Conservation (phyloP, 2,888 invertebrate species). For the Creontiades dilutus region DNA sequence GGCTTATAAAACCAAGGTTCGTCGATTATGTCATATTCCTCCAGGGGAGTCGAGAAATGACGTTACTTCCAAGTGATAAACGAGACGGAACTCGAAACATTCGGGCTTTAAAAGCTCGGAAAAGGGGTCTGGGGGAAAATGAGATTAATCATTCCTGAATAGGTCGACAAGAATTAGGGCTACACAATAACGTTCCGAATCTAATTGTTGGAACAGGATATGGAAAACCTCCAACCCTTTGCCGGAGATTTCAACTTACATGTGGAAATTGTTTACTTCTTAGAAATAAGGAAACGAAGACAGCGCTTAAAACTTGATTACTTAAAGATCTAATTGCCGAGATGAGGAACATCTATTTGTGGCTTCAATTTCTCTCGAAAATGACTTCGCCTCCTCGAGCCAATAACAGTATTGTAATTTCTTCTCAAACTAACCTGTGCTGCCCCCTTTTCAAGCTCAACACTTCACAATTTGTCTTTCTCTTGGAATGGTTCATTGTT, state of each 20-base stretch:
- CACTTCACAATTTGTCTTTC: neutral
- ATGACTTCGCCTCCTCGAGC: conserved; percentile 17
- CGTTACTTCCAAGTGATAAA: conserved; percentile 31
- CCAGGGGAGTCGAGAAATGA: neutral
- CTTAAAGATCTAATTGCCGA: conserved; percentile 65
- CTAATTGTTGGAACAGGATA: conserved; percentile 62
- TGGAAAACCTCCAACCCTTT: conserved; percentile 69
- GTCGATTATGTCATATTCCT: neutral
- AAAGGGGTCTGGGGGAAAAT: conserved; percentile 20
- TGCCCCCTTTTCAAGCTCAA: conserved; percentile 4
- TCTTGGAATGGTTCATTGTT: too few relatives aligned
- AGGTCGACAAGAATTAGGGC: conserved; percentile 43
- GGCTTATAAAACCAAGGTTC: neutral
- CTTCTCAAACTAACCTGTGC: neutral
- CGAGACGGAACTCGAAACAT: neutral
- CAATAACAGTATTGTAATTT: neutral
- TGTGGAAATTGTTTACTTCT: conserved; percentile 71
- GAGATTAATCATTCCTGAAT: conserved; percentile 42
- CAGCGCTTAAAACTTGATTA: conserved; percentile 60
- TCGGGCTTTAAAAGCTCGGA: conserved; percentile 8
- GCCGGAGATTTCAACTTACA: conserved; percentile 72
- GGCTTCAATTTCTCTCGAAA: conserved; percentile 46
- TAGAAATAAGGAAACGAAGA: conserved; percentile 71
- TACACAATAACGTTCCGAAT: conserved; percentile 53
- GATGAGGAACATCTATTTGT: conserved; percentile 55